phyloP scores from a whole-genome alignment of 1,140 invertebrate species.

The Pseudoatta argentina region DNA sequence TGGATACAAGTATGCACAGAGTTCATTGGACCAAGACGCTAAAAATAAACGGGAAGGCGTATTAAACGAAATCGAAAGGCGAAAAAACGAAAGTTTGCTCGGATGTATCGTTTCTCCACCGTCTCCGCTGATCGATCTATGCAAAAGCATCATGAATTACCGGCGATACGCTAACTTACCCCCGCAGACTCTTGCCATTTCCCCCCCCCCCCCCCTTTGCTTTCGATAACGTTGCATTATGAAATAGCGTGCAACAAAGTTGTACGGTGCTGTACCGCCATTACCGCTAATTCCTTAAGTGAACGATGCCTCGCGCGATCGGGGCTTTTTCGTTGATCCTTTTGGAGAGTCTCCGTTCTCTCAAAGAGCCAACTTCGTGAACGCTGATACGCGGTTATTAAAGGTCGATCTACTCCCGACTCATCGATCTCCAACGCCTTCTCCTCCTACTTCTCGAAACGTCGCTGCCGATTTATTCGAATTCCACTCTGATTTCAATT shows the following conservation, averaged over 20 bases:
- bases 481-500: slow-evolving; percentile 44
- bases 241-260: slow-evolving; percentile 58
- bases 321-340: slow-evolving; percentile 57
- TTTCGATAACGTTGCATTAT: slow-evolving; percentile 50
- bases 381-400: slow-evolving; percentile 60
- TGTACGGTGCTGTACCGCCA: slow-evolving; percentile 46
- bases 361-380: slow-evolving; percentile 18
- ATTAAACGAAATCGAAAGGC: slow-evolving; percentile 5
- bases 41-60: not conserved
- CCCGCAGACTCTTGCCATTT: not conserved
- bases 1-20: not conserved
- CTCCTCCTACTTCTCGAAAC: not conserved
- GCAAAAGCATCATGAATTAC: slow-evolving; percentile 41
- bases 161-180: slow-evolving; percentile 36
- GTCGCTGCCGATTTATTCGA: slow-evolving; percentile 40
- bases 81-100: not conserved
- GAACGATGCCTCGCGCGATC: slow-evolving; percentile 57
- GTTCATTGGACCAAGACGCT: slow-evolving; percentile 4
- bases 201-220: not conserved
- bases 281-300: slow-evolving; percentile 63
- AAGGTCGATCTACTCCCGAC: slow-evolving; percentile 47
- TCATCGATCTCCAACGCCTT: not conserved
- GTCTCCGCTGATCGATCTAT: not conserved
- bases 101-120: slow-evolving; percentile 7
- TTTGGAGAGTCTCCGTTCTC: slow-evolving; percentile 39